Base-by-base conservation (phyloP, 2,797 vertebrate species). In the Anabas testudineus region DNA sequence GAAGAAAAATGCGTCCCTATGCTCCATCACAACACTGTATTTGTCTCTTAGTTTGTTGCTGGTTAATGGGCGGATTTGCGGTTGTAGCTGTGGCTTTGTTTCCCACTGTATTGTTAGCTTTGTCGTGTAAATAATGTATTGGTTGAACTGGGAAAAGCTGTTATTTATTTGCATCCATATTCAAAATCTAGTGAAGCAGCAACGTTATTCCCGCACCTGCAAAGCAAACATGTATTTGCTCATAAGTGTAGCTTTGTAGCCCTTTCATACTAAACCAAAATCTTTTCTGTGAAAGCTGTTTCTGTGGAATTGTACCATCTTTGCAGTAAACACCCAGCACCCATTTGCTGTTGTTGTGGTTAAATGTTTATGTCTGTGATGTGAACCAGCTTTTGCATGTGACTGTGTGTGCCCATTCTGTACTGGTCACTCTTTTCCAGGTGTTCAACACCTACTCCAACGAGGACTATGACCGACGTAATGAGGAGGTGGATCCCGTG, bases 381-480 rank as follows among this genome's bases (percentile, higher is more conserved):
- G 34, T 36, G 12, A 36, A 36, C 34, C 12, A 36, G 34, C 10
- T 13, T 36, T 36, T 32, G 32, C 2, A 10, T 32, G 34, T 13
- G 34, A 36, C 36, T 36, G 34, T 36, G 34, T 36, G 34, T 5
- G 24, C 43, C 21, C 10, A 52, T 8, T 24, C 18, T 13, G 6
- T n/a, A 30, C 18, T 6, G 9, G 10, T 39, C 15, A 39, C 24
- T 62, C 21, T 26, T 67, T 24, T 80, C 5, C 90, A 99, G 98
- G 97, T 99, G 86, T 99, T 99, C 87, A 97, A 95, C 89, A 99
- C 98, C 3, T 99, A 98, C 84, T 98, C 96, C 82, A 99, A 99
- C 28, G 97, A 98, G 92, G 98, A 99, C 85, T 99, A 99, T 46
- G 97, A 99, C 89, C 93, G 98, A 34, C 95, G 96, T 74, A 99